A percentile compares a stretch with the other conserved stretches of the same genome.
These are phyloP conservation scores for Erebia aethiops DNA, from an alignment of 2,888 invertebrate species.

Conservation along the genomic window DNA sequence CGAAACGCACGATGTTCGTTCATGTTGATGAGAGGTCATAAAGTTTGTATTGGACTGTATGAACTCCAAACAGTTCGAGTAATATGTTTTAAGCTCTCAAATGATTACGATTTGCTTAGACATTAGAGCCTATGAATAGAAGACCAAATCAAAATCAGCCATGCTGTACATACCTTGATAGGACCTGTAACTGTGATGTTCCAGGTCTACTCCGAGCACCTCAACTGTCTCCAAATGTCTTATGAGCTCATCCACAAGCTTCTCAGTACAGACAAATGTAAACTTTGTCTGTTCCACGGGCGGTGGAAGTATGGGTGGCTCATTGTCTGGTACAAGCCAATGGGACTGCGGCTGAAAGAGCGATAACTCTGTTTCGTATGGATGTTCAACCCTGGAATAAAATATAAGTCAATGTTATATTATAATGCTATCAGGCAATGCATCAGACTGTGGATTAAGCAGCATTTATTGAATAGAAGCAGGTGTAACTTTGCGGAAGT, in stretches of 20 bases:
- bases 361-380: conserved; percentile 93
- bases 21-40: no score
- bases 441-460: no score
- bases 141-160: no score
- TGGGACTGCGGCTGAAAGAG: conserved; percentile 77
- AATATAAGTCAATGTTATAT: not conserved
- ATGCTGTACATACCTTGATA: conserved; percentile 87
- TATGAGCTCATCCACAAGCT: conserved; percentile 85
- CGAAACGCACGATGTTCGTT: no score
- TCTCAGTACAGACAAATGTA: conserved; percentile 85
- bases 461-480: no score
- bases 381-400: conserved; percentile 89
- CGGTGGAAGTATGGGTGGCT: conserved; percentile 59
- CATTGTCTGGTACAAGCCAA: conserved; percentile 71
- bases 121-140: no score
- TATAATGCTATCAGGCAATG: no score
- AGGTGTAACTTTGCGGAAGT: no score
- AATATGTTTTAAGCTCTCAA: no score
- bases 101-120: no score
- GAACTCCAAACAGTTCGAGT: no score
- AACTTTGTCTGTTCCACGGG: conserved; percentile 85
- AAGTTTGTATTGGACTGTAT: no score
- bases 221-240: conserved; percentile 85
- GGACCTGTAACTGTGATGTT: conserved; percentile 95
- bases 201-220: conserved; percentile 95